A percentile compares a stretch with the other conserved stretches of the same genome.
Conservation (phyloP, 2,113 vertebrate genomes). For the Nothocercus nigrocapillus region DNA sequence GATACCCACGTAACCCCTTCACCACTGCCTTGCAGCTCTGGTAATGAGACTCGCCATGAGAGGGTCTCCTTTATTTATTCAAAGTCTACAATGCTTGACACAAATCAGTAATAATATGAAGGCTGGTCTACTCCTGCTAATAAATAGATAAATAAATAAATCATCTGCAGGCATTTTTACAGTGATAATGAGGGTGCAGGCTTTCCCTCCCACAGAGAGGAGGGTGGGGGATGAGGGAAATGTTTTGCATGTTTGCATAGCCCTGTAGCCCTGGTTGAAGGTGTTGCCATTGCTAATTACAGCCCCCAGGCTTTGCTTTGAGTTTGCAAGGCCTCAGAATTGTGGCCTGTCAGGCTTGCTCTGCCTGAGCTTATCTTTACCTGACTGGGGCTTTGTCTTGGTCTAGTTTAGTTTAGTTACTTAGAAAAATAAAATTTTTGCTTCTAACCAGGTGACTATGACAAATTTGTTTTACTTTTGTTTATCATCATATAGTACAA, state of each 20-base stretch:
- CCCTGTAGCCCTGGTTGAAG: fast-evolving
- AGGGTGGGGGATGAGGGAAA: not conserved
- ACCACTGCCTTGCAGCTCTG: not conserved
- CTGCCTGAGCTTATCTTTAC: not conserved
- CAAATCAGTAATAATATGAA: fast-evolving
- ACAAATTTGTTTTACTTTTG: not conserved
- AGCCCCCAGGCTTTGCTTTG: not conserved
- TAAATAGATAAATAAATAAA: not conserved
- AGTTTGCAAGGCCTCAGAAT: not conserved
- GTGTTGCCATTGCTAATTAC: not conserved
- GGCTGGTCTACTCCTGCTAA: not conserved
- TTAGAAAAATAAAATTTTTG: not conserved
- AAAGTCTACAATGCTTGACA: not conserved
- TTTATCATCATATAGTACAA: not conserved
- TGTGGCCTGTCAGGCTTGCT: not conserved
- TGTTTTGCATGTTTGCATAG: fast-evolving
- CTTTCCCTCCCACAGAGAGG: not conserved
- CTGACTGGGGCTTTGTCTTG: not conserved
- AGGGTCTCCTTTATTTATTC: not conserved
- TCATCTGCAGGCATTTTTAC: fast-evolving
- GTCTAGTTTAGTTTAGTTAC: not conserved
- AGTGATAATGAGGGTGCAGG: not conserved
- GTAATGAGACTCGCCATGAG: not conserved
- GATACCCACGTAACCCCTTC: not conserved
- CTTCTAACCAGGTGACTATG: not conserved